These are phyloP conservation scores for Lomographa bimaculata DNA, from an alignment of 2,888 invertebrate genomes.

Conservation along the genomic window DNA sequence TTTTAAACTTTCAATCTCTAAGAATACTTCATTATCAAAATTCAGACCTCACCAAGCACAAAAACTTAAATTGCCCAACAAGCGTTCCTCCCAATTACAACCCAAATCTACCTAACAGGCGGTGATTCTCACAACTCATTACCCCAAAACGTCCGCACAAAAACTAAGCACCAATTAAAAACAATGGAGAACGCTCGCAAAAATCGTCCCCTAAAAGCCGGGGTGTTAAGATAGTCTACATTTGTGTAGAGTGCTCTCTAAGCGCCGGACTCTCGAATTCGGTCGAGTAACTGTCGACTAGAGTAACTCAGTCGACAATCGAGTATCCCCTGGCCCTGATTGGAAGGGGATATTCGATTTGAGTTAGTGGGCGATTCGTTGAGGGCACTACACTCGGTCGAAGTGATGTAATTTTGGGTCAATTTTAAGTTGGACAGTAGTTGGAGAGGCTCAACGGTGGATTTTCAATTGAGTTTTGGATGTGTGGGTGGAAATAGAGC, in stretches of 20 bases:
- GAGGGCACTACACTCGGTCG: slow-evolving; percentile 30
- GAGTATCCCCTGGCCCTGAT: slow-evolving; percentile 52
- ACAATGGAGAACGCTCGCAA: slow-evolving; percentile 52
- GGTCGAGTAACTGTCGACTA: slow-evolving; percentile 55
- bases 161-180: slow-evolving; percentile 69
- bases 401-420: slow-evolving; percentile 36
- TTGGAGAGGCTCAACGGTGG: slow-evolving; percentile 20
- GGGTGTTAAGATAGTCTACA: slow-evolving; percentile 43
- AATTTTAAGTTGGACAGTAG: slow-evolving; percentile 28
- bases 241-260: slow-evolving; percentile 45
- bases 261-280: slow-evolving; percentile 54
- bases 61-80: slow-evolving; percentile 12
- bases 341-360: slow-evolving; percentile 69
- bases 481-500: not conserved
- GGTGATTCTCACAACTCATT: slow-evolving; percentile 46
- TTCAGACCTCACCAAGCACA: slow-evolving; percentile 3
- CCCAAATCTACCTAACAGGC: slow-evolving; percentile 18
- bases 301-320: too few species aligned
- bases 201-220: slow-evolving; percentile 43
- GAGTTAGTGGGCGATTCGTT: slow-evolving; percentile 54
- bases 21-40: too few species aligned
- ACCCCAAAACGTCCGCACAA: slow-evolving; percentile 46
- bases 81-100: slow-evolving; percentile 21
- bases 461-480: slow-evolving; percentile 16
- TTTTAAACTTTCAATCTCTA: too few species aligned